A percentile compares a stretch with the other conserved stretches of the same genome.
phyloP scores from a whole-genome alignment of 2,797 vertebrate species.

The Tolypeutes matacus region DNA sequence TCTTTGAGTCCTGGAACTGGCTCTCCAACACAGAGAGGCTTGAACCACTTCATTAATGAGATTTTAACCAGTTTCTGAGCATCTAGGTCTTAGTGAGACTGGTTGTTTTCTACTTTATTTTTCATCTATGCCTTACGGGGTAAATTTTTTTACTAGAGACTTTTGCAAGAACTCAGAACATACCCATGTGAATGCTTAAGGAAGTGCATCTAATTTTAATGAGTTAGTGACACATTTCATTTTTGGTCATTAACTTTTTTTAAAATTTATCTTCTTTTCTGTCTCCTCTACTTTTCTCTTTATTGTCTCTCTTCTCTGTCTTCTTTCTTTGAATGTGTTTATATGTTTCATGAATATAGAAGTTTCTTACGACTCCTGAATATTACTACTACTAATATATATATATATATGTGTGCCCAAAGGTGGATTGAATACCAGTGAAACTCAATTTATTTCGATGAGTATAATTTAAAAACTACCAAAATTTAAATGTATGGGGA shows the following conservation, averaged over 20 bases:
- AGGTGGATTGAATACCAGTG: not conserved
- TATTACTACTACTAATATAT: not conserved
- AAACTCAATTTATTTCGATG: not conserved
- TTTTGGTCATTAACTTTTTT: not conserved
- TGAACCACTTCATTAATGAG: slow-evolving; percentile 24
- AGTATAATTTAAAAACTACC: not conserved
- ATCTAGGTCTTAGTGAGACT: not conserved
- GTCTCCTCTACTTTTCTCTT: not conserved
- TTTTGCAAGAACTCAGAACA: not conserved
- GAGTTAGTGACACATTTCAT: not conserved
- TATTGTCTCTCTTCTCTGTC: not conserved
- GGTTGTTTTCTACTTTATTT: slow-evolving; percentile 4
- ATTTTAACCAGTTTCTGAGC: not conserved
- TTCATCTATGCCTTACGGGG: not conserved
- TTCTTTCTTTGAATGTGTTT: slow-evolving; percentile 42
- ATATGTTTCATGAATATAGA: slow-evolving; percentile 18
- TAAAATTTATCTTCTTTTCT: not conserved
- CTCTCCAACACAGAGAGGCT: not conserved
- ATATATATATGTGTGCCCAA: not conserved
- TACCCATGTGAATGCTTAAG: not conserved
- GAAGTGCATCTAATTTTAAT: not conserved
- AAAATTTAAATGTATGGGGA: not conserved
- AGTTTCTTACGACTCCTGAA: slow-evolving; percentile 6
- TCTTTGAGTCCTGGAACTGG: not conserved
- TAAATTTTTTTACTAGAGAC: slow-evolving; percentile 6